Evolutionary conservation across 2,113 vertebrate genomes (phyloP).

Genomic region (Ellobius talpinus): DNA sequence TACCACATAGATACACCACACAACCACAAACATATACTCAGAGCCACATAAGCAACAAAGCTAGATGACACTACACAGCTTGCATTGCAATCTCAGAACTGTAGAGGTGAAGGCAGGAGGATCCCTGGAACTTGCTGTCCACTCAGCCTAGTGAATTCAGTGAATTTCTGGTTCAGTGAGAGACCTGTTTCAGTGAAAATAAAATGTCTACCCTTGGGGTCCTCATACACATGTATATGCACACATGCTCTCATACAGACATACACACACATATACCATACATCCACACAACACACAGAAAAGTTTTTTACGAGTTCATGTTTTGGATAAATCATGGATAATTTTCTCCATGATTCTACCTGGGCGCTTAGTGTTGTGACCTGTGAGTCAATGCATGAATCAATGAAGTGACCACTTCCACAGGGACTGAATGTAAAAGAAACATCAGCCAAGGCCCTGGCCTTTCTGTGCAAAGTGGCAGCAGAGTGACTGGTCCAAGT

Average conservation of each 20-base stretch:
- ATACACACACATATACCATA: not conserved
- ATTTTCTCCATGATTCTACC: not conserved
- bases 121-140: no score
- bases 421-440: not conserved
- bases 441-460: not conserved
- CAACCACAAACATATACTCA: not conserved
- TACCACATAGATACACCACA: not conserved
- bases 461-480: not conserved
- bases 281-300: not conserved
- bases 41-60: not conserved
- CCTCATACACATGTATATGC: not conserved
- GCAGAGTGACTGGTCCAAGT: not conserved
- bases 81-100: not conserved
- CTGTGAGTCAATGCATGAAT: not conserved
- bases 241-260: not conserved
- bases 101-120: no score
- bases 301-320: not conserved
- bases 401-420: not conserved
- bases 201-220: not conserved
- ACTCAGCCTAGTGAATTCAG: not conserved
- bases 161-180: not conserved
- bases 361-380: not conserved
- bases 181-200: not conserved
- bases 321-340: not conserved
- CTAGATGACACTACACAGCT: not conserved